Percentiles rank a stretch among this genome's conserved stretches.
These are phyloP conservation scores for Vultur gryphus DNA, from an alignment of 2,797 vertebrate species.

Conservation along the genomic window DNA sequence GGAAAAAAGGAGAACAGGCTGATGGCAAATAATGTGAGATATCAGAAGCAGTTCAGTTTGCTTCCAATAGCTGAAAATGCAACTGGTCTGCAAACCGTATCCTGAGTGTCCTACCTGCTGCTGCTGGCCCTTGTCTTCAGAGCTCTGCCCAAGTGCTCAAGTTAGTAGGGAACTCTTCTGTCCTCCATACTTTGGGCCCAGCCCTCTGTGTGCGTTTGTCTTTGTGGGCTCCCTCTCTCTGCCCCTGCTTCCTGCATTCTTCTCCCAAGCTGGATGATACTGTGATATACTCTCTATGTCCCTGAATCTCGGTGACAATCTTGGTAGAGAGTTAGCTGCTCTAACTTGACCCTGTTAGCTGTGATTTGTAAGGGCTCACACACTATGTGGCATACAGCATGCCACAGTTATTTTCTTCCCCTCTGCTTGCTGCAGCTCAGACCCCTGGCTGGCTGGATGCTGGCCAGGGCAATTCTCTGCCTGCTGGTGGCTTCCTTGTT, in stretches of 20 bases:
- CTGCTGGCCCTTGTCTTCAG: neutral
- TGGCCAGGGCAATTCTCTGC: neutral
- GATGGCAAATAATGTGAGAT: neutral
- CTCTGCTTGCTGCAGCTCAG: neutral
- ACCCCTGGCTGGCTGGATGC: neutral
- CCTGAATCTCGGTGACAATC: neutral
- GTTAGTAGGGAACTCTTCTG: neutral
- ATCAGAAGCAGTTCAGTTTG: neutral
- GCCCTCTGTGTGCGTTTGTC: neutral
- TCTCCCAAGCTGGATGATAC: neutral
- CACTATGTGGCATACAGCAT: fast-evolving
- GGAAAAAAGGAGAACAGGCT: neutral
- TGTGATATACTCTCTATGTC: neutral
- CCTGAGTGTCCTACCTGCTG: neutral
- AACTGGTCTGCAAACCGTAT: fast-evolving
- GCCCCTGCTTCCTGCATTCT: neutral
- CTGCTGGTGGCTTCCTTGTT: neutral
- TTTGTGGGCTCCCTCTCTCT: neutral
- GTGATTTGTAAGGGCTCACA: neutral
- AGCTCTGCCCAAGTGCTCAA: neutral
- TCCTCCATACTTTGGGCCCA: neutral
- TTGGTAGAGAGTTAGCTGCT: neutral
- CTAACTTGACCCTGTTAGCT: neutral
- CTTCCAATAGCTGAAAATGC: neutral
- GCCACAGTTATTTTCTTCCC: neutral